Evolutionary conservation across 2,797 vertebrate genomes (phyloP).

Genomic region (Vireo griseus): DNA sequence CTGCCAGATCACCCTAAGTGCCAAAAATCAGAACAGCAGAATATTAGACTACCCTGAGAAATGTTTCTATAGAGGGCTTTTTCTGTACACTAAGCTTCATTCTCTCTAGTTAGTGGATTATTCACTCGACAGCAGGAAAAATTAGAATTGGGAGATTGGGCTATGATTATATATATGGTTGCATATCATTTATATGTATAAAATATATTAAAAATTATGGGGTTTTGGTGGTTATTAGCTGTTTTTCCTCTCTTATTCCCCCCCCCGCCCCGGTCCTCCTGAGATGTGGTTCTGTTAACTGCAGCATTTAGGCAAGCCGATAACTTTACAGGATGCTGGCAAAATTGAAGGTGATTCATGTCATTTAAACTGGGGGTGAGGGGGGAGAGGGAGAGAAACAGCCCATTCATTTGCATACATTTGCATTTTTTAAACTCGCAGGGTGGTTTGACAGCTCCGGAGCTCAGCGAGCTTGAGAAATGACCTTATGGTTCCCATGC

Average conservation of each 20-base stretch:
- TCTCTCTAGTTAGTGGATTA: background rate
- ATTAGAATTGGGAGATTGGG: background rate
- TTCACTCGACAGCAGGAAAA: background rate
- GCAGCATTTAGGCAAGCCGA: background rate
- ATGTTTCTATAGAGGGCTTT: background rate
- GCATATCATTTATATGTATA: background rate
- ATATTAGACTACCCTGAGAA: background rate
- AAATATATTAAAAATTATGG: background rate
- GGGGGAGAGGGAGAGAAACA: background rate
- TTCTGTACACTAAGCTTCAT: background rate
- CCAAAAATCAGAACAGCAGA: background rate
- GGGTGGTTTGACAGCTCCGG: conserved; percentile 23
- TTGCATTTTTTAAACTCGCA: conserved; percentile 7
- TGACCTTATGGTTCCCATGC: conserved; percentile 49
- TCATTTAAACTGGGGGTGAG: background rate
- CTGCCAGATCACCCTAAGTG: background rate
- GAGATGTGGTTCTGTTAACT: background rate
- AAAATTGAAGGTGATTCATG: conserved; percentile 46
- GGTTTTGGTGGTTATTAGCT: background rate
- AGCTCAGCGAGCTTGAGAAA: conserved; percentile 10
- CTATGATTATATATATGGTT: background rate
- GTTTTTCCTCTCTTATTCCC: background rate
- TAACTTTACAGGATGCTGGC: conserved; percentile 26
- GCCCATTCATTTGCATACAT: background rate
- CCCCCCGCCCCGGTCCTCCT: background rate